Evolutionary conservation across 2,797 vertebrate species (phyloP), one percentile per base, ranked within the genome.

Genomic region (Tapirus indicus): DNA sequence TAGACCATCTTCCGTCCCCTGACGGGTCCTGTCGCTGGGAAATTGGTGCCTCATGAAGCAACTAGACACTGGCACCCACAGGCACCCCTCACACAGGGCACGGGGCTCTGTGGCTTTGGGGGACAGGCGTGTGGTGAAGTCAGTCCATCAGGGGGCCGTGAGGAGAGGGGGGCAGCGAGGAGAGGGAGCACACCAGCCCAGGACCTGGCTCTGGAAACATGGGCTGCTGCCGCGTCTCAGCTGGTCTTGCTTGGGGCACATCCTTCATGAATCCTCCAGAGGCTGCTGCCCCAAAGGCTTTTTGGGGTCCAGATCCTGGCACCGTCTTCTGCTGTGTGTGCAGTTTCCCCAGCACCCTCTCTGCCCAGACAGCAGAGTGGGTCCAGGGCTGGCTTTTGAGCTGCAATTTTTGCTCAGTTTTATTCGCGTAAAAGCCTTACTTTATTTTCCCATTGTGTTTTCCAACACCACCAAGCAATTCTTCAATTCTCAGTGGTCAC

Each of bases 1-100:
- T 1, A 6, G 14, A 8, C 38, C 2, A 0, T 5, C 18, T 13
- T 23, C 29, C 5, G n/a, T 17, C 10, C 13, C 49, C 56, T 1
- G 56, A 9, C 58, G 6, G 66, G n/a, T 21, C 41, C 79, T 4
- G 0, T 23, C 1, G 0, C 85, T 17, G 47, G 47, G 49, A 25
- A 1, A 2, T 12, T 1, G 6, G 35, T 8, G 32, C 25, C 25
- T 27, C 12, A 2, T 5, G 23, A 35, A 35, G 66, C 66, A 16
- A 0, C 0, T 6, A 18, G 44, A 12, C 11, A 13, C 14, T 25
- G n/a, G 78, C 8, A 6, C 6, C 12, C 32, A 2, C 0, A 2
- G 62, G 35, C 2, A 1, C 11, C 14, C 29, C 58, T 52, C 58
- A 0, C 11, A 0, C 0, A 2, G 77, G 85, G 52, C 74, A 3